Percentiles rank a stretch among this genome's conserved stretches.
Evolutionary conservation across 2,113 vertebrate species (phyloP).

Genomic region (Heliornis fulica): DNA sequence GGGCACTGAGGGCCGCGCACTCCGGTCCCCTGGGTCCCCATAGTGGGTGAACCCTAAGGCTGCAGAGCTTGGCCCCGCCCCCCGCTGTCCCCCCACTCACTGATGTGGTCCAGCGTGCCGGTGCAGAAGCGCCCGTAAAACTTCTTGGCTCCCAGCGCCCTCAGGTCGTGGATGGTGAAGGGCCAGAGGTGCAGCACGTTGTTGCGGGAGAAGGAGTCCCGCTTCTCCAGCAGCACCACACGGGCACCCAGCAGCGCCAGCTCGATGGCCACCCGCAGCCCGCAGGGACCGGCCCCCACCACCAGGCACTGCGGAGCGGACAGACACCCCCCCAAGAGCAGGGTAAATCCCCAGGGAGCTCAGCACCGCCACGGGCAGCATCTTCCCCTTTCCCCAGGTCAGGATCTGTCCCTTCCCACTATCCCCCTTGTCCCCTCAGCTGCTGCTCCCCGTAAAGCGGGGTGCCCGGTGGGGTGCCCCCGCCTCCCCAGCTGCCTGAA

Average conservation of each 20-base stretch:
- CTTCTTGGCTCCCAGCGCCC: slow-evolving; percentile 88
- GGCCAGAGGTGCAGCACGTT: slow-evolving; percentile 97
- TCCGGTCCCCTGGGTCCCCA: accelerated
- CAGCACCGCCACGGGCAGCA: background rate
- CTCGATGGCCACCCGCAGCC: slow-evolving; percentile 88
- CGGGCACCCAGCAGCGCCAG: slow-evolving; percentile 87
- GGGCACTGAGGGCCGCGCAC: background rate
- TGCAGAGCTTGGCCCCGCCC: no score
- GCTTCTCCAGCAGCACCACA: slow-evolving; percentile 90
- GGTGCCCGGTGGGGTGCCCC: background rate
- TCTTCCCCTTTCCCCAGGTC: accelerated
- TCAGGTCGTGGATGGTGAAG: slow-evolving; percentile 90
- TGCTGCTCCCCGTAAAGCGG: background rate
- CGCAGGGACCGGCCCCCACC: slow-evolving; percentile 90
- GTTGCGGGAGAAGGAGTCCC: slow-evolving; percentile 89
- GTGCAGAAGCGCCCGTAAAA: slow-evolving; percentile 93
- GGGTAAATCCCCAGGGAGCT: no score
- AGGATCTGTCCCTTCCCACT: background rate
- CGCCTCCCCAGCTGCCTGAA: accelerated
- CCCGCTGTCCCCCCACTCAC: slow-evolving; percentile 74
- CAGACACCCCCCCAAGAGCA: accelerated
- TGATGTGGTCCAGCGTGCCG: slow-evolving; percentile 90
- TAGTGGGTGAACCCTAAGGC: accelerated
- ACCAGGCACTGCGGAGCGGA: slow-evolving; percentile 84
- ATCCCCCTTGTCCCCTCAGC: background rate